A percentile compares a stretch with the other conserved stretches of the same genome.
Evolutionary conservation across 2,113 vertebrate species (phyloP).

Genomic region (Steatornis caripensis): DNA sequence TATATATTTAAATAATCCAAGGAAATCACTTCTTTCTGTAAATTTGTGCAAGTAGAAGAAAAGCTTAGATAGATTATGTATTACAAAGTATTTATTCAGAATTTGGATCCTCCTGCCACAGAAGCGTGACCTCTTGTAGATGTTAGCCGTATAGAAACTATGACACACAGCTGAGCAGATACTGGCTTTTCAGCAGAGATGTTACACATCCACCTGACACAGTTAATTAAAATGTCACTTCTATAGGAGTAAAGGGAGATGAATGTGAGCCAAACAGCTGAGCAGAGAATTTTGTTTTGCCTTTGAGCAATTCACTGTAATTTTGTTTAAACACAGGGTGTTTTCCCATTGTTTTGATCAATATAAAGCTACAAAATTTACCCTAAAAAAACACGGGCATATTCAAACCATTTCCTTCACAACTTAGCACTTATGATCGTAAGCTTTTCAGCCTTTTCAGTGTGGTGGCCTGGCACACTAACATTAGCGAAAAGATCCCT

Average conservation of each 20-base stretch:
- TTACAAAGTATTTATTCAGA: slow-evolving; percentile 1
- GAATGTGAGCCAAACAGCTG: slow-evolving; percentile 67
- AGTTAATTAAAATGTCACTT: slow-evolving; percentile 67
- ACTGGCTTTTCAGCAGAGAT: slow-evolving; percentile 53
- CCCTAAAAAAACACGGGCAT: background rate
- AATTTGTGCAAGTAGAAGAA: background rate
- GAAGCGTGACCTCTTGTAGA: background rate
- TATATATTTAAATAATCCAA: background rate
- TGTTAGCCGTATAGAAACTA: background rate
- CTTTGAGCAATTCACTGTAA: slow-evolving; percentile 60
- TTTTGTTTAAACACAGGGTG: slow-evolving; percentile 44
- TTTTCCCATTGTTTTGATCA: slow-evolving; percentile 9
- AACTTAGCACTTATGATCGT: background rate
- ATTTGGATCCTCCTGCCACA: background rate
- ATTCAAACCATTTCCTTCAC: background rate
- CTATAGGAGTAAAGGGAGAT: slow-evolving; percentile 59
- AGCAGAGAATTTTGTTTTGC: slow-evolving; percentile 64
- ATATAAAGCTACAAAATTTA: slow-evolving; percentile 3
- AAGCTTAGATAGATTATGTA: background rate
- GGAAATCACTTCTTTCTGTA: background rate
- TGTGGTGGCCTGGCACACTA: background rate
- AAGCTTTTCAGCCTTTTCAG: background rate
- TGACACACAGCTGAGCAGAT: slow-evolving; percentile 52
- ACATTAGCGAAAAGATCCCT: background rate
- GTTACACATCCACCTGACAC: slow-evolving; percentile 61